These are phyloP conservation scores for Atrichornis clamosus DNA, from an alignment of 2,113 vertebrate species.

Conservation along the genomic window DNA sequence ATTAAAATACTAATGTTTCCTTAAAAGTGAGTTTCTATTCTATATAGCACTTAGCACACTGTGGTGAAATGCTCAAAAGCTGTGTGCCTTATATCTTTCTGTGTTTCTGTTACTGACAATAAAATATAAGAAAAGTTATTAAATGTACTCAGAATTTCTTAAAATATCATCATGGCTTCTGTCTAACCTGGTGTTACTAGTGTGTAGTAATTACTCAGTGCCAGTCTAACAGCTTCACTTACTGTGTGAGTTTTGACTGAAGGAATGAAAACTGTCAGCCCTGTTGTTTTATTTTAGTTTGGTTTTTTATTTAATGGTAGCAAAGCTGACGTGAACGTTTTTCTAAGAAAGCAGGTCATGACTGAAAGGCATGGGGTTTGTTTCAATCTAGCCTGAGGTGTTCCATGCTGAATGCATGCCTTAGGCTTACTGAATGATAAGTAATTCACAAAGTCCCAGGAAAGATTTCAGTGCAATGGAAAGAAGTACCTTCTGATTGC, in stretches of 20 bases:
- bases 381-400: background rate
- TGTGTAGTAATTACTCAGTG: background rate
- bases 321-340: background rate
- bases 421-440: background rate
- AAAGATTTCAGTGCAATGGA: background rate
- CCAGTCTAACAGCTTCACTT: background rate
- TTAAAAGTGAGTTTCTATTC: background rate
- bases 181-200: background rate
- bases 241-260: background rate
- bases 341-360: background rate
- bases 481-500: background rate
- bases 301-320: background rate
- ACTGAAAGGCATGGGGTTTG: background rate
- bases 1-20: conserved; percentile 12
- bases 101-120: conserved; percentile 54
- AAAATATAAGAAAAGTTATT: conserved; percentile 43
- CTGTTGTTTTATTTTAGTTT: no score
- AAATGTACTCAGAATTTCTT: background rate
- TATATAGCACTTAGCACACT: background rate
- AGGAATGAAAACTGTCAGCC: background rate
- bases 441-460: background rate
- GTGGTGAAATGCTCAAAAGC: background rate
- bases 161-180: background rate
- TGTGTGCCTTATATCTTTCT: conserved; percentile 30
- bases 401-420: background rate